Evolutionary conservation across 2,888 invertebrate species (phyloP).

Genomic region (Sarcophaga caerulescens): DNA sequence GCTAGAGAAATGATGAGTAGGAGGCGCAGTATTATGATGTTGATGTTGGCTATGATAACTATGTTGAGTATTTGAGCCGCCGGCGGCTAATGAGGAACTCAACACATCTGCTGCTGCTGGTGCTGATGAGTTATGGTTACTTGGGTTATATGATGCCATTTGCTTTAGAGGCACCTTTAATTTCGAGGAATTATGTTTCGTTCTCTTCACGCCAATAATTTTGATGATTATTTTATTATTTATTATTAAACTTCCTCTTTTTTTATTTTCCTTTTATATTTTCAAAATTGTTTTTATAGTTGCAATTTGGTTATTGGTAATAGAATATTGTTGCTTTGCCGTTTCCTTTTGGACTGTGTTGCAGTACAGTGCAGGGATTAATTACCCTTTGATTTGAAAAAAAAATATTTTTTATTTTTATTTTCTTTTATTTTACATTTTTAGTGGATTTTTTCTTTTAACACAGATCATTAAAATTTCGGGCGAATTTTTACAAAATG

Average conservation of each 20-base stretch:
- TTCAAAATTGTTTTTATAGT: constrained; percentile 29
- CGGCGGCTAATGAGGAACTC: constrained; percentile 71
- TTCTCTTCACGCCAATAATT: not conserved
- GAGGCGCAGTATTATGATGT: constrained; percentile 36
- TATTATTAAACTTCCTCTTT: not conserved
- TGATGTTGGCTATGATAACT: constrained; percentile 39
- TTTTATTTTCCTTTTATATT: not conserved
- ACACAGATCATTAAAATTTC: constrained; percentile 1
- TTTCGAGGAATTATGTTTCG: constrained; percentile 3
- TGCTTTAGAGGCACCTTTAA: constrained; percentile 24
- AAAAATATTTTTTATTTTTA: constrained; percentile 10
- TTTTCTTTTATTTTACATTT: constrained; percentile 10
- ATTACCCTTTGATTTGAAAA: not conserved
- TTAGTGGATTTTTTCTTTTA: constrained; percentile 8
- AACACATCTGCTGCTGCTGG: constrained; percentile 75
- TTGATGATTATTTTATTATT: too few relatives aligned
- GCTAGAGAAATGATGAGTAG: constrained; percentile 28
- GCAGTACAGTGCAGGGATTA: too few relatives aligned
- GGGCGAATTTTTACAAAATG: constrained; percentile 50
- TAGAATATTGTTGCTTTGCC: not conserved
- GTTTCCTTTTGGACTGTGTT: too few relatives aligned
- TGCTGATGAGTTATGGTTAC: constrained; percentile 49
- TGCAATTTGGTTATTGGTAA: constrained; percentile 13
- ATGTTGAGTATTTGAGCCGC: constrained; percentile 63
- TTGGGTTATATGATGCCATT: constrained; percentile 76